Conservation (phyloP, 2,888 invertebrate genomes). For the Leptothorax acervorum region DNA sequence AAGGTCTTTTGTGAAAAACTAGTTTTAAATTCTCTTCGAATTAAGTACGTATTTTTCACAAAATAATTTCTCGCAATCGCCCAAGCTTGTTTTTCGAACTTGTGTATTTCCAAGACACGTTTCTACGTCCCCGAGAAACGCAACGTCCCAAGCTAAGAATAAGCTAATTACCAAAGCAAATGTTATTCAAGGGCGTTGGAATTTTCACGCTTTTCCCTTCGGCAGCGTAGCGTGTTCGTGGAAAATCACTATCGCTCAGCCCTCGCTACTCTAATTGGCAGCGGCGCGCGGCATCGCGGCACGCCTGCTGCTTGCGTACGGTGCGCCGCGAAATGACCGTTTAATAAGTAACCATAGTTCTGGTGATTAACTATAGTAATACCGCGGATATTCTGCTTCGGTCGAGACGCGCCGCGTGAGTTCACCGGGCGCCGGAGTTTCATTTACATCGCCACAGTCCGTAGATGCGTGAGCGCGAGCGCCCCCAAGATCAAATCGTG, state of each 20-base stretch:
- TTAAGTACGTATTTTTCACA: not conserved
- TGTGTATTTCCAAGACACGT: not conserved
- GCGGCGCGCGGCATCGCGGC: slow-evolving; percentile 10
- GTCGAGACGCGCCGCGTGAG: slow-evolving; percentile 49
- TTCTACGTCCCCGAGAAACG: not conserved
- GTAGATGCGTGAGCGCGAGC: not conserved
- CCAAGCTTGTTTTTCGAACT: not conserved
- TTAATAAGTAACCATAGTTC: slow-evolving; percentile 54
- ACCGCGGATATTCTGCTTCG: slow-evolving; percentile 34
- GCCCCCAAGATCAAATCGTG: slow-evolving; percentile 61
- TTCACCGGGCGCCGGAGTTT: slow-evolving; percentile 22
- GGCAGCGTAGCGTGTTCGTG: not conserved
- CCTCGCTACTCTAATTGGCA: slow-evolving; percentile 48
- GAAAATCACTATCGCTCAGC: slow-evolving; percentile 32
- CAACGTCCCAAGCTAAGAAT: not conserved
- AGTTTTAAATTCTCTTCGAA: not conserved
- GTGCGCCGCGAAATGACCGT: slow-evolving; percentile 54
- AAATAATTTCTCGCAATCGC: not conserved
- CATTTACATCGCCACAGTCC: not conserved
- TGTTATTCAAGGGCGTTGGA: slow-evolving; percentile 4
- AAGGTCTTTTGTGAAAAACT: not conserved
- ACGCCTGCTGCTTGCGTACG: slow-evolving; percentile 26
- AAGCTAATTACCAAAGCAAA: slow-evolving; percentile 1
- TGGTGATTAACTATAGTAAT: slow-evolving; percentile 68
- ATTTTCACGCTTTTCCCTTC: slow-evolving; percentile 35